These are phyloP conservation scores for Boulengeromyrus knoepffleri DNA, from an alignment of 2,113 vertebrate species.

Conservation along the genomic window DNA sequence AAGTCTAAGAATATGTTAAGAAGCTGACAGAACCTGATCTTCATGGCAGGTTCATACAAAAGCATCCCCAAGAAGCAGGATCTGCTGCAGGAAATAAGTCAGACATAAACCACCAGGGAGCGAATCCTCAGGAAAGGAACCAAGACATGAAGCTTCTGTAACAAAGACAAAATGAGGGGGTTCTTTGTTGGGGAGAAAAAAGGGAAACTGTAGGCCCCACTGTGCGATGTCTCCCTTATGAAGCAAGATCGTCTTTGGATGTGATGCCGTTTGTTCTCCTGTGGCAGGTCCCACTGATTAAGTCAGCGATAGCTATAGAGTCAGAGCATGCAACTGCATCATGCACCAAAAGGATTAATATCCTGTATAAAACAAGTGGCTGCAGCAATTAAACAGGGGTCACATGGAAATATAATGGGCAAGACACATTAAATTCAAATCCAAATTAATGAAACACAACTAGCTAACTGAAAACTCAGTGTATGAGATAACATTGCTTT, in stretches of 20 bases:
- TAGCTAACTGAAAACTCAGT: background rate
- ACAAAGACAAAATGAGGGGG: background rate
- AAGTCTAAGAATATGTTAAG: background rate
- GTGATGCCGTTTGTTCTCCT: background rate
- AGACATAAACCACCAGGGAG: background rate
- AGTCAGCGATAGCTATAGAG: background rate
- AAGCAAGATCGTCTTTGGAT: background rate
- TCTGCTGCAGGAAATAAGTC: conserved; percentile 7
- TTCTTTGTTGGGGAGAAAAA: background rate
- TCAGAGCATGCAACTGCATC: background rate
- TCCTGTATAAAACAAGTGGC: background rate
- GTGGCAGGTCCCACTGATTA: background rate
- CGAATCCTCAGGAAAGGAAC: background rate
- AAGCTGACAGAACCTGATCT: background rate
- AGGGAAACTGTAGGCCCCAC: background rate
- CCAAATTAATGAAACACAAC: background rate
- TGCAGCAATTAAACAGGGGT: background rate
- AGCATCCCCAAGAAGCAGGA: background rate
- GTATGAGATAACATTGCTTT: background rate
- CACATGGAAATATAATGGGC: background rate
- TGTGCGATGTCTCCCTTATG: background rate
- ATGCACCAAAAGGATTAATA: background rate
- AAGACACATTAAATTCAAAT: background rate
- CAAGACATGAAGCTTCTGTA: background rate
- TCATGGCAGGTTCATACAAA: background rate